A percentile compares a stretch with the other conserved stretches of the same genome.
Evolutionary conservation across 2,113 vertebrate genomes (phyloP).

Genomic region (Cheilinus undulatus): DNA sequence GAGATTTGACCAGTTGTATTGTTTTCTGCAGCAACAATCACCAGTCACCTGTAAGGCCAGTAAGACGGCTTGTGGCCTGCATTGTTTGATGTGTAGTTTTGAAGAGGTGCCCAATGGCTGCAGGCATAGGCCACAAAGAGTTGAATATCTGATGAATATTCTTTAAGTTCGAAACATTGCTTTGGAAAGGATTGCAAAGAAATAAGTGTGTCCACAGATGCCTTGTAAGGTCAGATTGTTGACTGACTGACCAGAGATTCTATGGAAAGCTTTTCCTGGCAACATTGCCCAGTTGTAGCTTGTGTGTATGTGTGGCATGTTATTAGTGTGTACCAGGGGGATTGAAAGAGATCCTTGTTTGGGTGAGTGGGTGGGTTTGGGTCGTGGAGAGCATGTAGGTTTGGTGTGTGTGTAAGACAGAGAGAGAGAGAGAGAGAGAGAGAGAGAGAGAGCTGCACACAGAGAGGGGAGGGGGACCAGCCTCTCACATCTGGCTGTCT

Average conservation of each 20-base stretch:
- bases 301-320: slow-evolving; percentile 28
- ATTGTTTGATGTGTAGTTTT: too few relatives aligned
- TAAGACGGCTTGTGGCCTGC: too few relatives aligned
- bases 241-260: slow-evolving; percentile 29
- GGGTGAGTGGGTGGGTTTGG: slow-evolving; percentile 64
- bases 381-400: slow-evolving; percentile 35
- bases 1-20: too few relatives aligned
- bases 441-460: slow-evolving; percentile 27
- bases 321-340: slow-evolving; percentile 58
- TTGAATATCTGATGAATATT: too few relatives aligned
- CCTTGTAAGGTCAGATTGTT: slow-evolving; percentile 14
- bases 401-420: slow-evolving; percentile 25
- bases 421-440: slow-evolving; percentile 24
- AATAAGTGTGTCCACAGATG: slow-evolving; percentile 6
- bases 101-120: too few relatives aligned
- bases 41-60: too few relatives aligned
- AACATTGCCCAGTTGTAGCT: slow-evolving; percentile 17
- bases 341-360: slow-evolving; percentile 75
- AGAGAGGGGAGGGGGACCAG: slow-evolving; percentile 29
- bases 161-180: too few relatives aligned
- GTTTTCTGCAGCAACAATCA: too few relatives aligned
- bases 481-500: slow-evolving; percentile 76
- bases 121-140: too few relatives aligned
- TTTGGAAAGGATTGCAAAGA: too few relatives aligned
- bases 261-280: slow-evolving; percentile 31